phyloP scores from a whole-genome alignment of 30 jellyfish, hydroid and myxozoan genomes.

The Morbakka virulenta region DNA sequence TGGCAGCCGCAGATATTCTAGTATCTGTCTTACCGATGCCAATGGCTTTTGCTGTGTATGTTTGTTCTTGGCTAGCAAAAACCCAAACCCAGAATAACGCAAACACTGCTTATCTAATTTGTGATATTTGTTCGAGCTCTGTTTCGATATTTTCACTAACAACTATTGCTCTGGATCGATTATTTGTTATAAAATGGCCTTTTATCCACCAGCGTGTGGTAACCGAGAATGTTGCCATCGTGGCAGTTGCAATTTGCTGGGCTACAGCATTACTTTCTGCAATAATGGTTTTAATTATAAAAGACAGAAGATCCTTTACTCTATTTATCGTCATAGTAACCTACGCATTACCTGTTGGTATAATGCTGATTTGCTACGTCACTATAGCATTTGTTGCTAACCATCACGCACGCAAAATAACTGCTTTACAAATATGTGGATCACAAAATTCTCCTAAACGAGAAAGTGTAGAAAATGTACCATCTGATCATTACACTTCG shows the following conservation, averaged over 20 bases:
- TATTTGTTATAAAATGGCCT: slow-evolving; percentile 81
- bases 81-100: background rate
- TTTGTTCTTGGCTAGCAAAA: slow-evolving; percentile 1
- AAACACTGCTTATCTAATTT: slow-evolving; percentile 12
- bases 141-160: slow-evolving; percentile 66
- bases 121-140: slow-evolving; percentile 64
- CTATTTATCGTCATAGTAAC: slow-evolving; percentile 43
- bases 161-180: slow-evolving; percentile 81
- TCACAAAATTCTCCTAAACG: background rate
- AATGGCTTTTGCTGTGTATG: background rate
- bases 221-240: slow-evolving; percentile 22
- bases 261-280: slow-evolving; percentile 7
- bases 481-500: background rate
- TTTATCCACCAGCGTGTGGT: slow-evolving; percentile 62
- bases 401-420: slow-evolving; percentile 47
- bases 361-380: slow-evolving; percentile 68
- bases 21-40: background rate
- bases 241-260: slow-evolving; percentile 60
- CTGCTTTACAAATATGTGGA: background rate
- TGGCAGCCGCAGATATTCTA: background rate
- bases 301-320: slow-evolving; percentile 2
- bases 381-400: slow-evolving; percentile 76
- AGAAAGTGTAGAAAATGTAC: too few species aligned
- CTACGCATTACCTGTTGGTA: slow-evolving; percentile 54
- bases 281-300: background rate